These are phyloP conservation scores for Drosophila azteca DNA, from an alignment of 1,140 invertebrate species.

Conservation along the genomic window DNA sequence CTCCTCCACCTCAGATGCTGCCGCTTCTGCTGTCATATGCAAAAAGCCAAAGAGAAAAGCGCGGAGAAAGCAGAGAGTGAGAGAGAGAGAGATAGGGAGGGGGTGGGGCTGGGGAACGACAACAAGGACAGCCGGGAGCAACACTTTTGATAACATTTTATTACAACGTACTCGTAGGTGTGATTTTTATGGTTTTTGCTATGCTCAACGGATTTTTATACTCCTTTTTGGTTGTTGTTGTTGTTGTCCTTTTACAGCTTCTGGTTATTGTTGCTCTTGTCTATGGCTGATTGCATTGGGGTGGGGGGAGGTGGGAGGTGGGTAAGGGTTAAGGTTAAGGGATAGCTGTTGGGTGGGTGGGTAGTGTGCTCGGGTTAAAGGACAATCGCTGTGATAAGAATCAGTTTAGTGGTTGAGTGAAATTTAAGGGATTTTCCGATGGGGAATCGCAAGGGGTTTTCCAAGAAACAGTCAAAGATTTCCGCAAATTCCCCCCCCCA, in stretches of 20 bases:
- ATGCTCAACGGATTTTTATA: conserved; percentile 75
- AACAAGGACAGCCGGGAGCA: conserved; percentile 59
- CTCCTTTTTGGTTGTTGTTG: conserved; percentile 33
- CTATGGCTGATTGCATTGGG: conserved; percentile 68
- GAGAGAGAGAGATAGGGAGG: not conserved
- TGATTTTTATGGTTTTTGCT: conserved; percentile 80
- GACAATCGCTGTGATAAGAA: conserved; percentile 47
- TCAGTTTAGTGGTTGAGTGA: conserved; percentile 30
- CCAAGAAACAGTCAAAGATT: not conserved
- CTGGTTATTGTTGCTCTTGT: conserved; percentile 49
- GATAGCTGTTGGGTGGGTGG: conserved; percentile 35
- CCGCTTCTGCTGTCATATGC: conserved; percentile 73
- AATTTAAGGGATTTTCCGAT: conserved; percentile 48
- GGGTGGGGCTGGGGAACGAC: conserved; percentile 27
- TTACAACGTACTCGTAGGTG: conserved; percentile 81
- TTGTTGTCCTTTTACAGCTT: conserved; percentile 32
- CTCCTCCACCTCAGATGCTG: conserved; percentile 30
- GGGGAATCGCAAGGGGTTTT: not conserved
- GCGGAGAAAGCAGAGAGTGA: not conserved
- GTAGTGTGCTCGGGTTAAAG: conserved; percentile 21
- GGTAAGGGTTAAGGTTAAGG: conserved; percentile 12
- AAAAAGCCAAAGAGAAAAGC: conserved; percentile 47
- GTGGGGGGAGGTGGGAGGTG: not conserved
- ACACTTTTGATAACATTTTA: conserved; percentile 83
- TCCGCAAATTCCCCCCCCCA: not conserved